phyloP scores from a whole-genome alignment of 2,113 vertebrate species.

The Pelvicachromis taeniatus region DNA sequence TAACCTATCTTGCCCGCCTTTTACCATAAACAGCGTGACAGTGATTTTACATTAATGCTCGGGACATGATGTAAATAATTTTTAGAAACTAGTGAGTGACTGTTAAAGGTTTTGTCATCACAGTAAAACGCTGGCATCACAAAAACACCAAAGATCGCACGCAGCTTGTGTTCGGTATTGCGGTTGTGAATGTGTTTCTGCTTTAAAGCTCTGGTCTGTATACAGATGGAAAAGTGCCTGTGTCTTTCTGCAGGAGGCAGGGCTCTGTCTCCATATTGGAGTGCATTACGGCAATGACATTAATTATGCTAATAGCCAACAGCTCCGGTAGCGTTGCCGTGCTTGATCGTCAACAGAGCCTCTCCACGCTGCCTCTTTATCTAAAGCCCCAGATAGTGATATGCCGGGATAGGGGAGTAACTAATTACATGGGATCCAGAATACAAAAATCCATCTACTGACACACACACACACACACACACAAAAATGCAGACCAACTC shows the following conservation, averaged over 20 bases:
- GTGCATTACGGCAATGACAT: constrained; percentile 49
- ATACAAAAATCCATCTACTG: constrained; percentile 30
- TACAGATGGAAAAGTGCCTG: not conserved
- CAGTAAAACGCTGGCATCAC: not conserved
- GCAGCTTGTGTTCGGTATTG: not conserved
- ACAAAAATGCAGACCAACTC: not conserved
- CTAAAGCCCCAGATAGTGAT: constrained; percentile 26
- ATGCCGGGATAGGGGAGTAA: constrained; percentile 8
- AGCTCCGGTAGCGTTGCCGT: constrained; percentile 18
- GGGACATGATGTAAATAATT: constrained; percentile 1
- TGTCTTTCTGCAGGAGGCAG: not conserved
- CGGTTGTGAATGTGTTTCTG: not conserved
- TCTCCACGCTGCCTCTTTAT: constrained; percentile 35
- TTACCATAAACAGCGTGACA: constrained; percentile 21
- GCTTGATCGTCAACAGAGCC: constrained; percentile 13
- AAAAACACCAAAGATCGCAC: not conserved
- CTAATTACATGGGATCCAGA: constrained; percentile 47
- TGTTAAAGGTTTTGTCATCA: not conserved
- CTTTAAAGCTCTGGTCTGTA: not conserved
- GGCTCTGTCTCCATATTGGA: constrained; percentile 14
- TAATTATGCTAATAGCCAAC: constrained; percentile 58
- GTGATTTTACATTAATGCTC: constrained; percentile 27
- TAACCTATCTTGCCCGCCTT: constrained; percentile 53
- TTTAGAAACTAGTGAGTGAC: not conserved
- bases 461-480: not conserved